Evolutionary conservation across 1,140 invertebrate species (phyloP), one percentile per base, ranked within the genome.

Genomic region (Zaprionus camerounensis): DNA sequence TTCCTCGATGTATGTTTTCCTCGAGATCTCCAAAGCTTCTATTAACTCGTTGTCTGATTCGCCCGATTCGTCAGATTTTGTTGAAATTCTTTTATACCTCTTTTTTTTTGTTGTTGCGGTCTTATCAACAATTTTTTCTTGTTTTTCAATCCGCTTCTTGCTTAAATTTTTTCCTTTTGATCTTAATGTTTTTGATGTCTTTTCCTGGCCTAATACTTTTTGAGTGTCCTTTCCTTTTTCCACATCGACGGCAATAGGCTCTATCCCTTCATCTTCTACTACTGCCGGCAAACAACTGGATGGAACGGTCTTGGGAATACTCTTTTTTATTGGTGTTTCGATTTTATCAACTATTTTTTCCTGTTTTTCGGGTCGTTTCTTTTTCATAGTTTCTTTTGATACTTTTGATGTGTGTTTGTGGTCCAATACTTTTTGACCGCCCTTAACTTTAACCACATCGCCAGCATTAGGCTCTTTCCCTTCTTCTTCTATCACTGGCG

Each of bases 1-100:
- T n/a, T 91, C 79, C 7, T 11, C 2, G n/a, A 51, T 20, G 59
- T 53, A 80, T 0, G 71, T 36, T 49, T 68, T 7, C n/a, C 68
- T 70, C 0, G 90, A 86, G 7, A 78, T 13, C 15, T 71, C 55
- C 24, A 88, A 1, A 1, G 65, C 84, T 1, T 20, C 28, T 20
- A 69, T 20, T 0, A 91, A 17, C 3, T 84, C 72, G 0, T 62
- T 51, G 1, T 85, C 73, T 2, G 66, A 74, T 2, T 34, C 46
- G 1, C 63, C 53, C 1, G 31, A 49, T 2, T 34, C 46, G 1
- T 71, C 53, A 1, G 31, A 44, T 34, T 69, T 11, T 5, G 41
- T 24, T 22, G 22, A 17, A 34, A 3, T 2, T 4, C 1, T 28
- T 22, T 55, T 41, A 3, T 20, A 41, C 17, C 1, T 13, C 2